Conservation (phyloP, 2,113 vertebrate genomes). For the Lepus europaeus region DNA sequence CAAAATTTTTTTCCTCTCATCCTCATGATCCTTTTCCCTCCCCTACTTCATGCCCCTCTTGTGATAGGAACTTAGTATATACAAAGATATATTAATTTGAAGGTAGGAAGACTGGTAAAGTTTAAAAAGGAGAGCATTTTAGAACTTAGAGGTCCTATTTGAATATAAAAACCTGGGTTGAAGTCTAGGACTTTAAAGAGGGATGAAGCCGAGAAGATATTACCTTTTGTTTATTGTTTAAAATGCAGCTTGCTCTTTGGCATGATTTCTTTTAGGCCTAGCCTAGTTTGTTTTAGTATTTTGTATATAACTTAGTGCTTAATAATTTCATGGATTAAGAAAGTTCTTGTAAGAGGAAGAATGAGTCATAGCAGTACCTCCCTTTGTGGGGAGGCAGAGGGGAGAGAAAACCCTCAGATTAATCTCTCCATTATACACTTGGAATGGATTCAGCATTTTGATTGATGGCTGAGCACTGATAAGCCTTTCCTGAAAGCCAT, state of each 20-base stretch:
- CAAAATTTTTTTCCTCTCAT: neutral
- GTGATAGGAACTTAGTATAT: neutral
- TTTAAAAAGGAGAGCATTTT: conserved; percentile 47
- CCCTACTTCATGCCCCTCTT: neutral
- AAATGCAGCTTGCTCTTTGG: conserved; percentile 29
- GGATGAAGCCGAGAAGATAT: neutral
- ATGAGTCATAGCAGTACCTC: conserved; percentile 52
- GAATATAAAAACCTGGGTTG: conserved; percentile 8
- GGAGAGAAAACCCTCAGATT: conserved; percentile 24
- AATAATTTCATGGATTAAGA: conserved; percentile 67
- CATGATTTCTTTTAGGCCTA: conserved; percentile 43
- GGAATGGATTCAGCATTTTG: conserved; percentile 73
- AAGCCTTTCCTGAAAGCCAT: conserved; percentile 31
- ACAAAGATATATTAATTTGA: conserved; percentile 43
- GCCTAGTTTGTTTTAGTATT: conserved; percentile 51
- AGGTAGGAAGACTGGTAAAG: neutral
- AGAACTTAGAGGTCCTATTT: neutral
- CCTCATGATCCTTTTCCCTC: neutral
- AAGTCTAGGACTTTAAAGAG: conserved; percentile 38
- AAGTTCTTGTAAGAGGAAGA: conserved; percentile 68
- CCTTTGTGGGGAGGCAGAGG: conserved; percentile 54
- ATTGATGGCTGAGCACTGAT: conserved; percentile 72
- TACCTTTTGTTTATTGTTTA: conserved; percentile 46
- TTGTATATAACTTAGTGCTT: conserved; percentile 48
- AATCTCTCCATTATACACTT: conserved; percentile 69